phyloP scores from a whole-genome alignment of 2,113 vertebrate genomes.

The Galeopterus variegatus region DNA sequence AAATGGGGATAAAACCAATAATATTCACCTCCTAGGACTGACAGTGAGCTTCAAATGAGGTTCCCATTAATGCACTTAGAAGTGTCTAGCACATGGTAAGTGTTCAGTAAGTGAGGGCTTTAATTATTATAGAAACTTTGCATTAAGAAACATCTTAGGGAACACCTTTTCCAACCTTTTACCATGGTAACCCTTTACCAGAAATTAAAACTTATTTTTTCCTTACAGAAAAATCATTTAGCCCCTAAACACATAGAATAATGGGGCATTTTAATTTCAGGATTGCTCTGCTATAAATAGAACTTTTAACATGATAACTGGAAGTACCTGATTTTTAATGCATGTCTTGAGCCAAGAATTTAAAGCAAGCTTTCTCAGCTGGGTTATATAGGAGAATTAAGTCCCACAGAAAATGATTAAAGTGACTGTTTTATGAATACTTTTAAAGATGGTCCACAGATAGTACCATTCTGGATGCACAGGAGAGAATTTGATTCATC shows the following conservation, averaged over 20 bases:
- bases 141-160: background rate
- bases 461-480: background rate
- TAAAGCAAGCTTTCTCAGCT: background rate
- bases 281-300: background rate
- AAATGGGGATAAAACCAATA: background rate
- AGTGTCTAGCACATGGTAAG: background rate
- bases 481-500: background rate
- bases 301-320: background rate
- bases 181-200: background rate
- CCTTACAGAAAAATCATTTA: background rate
- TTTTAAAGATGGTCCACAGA: background rate
- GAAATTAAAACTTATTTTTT: background rate
- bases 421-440: background rate
- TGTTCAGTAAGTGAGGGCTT: background rate
- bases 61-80: background rate
- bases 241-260: background rate
- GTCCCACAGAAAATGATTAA: background rate
- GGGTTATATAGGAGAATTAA: background rate
- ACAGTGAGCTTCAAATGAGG: background rate
- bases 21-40: background rate
- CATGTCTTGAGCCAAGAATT: background rate
- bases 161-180: background rate
- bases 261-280: background rate
- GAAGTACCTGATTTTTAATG: background rate
- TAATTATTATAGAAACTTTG: background rate